These are phyloP conservation scores for Lydus trimaculatus DNA, from an alignment of 2,888 invertebrate species.

Conservation along the genomic window DNA sequence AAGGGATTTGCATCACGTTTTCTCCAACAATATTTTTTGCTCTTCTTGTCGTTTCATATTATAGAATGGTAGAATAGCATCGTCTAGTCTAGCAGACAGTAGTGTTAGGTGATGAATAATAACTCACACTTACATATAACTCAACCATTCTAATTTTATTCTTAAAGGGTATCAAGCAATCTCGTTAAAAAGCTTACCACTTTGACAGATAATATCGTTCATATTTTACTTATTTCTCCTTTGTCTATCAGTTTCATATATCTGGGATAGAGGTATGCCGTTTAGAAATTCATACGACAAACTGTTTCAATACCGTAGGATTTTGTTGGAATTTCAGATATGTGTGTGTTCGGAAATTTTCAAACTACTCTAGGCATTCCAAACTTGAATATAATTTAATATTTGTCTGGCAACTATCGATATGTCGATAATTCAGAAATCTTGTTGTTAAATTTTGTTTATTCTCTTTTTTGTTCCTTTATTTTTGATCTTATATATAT, in stretches of 20 bases:
- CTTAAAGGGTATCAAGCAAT: neutral
- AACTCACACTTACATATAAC: neutral
- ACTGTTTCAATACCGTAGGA: neutral
- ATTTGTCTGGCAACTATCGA: neutral
- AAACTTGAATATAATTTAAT: neutral
- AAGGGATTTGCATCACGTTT: slow-evolving; percentile 8
- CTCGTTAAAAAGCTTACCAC: neutral
- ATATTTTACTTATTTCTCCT: neutral
- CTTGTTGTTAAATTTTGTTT: neutral
- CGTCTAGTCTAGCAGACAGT: neutral
- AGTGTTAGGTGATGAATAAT: slow-evolving; percentile 6
- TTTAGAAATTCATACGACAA: neutral
- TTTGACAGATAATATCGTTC: neutral
- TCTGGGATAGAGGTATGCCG: neutral
- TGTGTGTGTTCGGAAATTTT: neutral
- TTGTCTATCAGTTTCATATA: neutral
- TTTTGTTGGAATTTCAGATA: neutral
- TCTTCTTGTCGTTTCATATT: neutral
- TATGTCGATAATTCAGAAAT: neutral
- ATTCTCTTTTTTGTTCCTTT: neutral
- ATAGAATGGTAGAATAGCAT: neutral
- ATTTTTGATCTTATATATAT: neutral
- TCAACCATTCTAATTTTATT: slow-evolving; percentile 4
- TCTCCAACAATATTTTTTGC: neutral
- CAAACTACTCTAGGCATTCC: neutral